phyloP scores from a whole-genome alignment of 2,888 invertebrate genomes.

The Agonum fuliginosum region DNA sequence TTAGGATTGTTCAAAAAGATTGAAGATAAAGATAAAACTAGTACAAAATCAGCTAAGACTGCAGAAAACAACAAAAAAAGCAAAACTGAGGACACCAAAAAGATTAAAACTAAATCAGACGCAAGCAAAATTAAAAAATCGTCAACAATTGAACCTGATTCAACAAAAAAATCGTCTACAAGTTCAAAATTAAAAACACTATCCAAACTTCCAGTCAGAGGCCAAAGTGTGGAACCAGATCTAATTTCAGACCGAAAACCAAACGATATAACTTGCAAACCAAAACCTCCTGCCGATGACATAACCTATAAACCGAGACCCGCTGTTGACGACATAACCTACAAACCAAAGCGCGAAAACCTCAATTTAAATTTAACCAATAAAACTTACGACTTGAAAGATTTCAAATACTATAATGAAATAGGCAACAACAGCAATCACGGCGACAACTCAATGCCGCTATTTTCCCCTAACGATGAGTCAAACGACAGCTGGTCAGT shows the following conservation, averaged over 20 bases:
- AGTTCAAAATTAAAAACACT: slow-evolving; percentile 31
- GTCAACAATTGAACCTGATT: not conserved
- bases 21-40: slow-evolving; percentile 78
- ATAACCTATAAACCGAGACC: slow-evolving; percentile 15
- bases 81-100: slow-evolving; percentile 65
- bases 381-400: slow-evolving; percentile 64
- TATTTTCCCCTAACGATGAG: slow-evolving; percentile 79
- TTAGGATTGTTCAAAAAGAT: slow-evolving; percentile 85
- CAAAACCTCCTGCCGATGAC: slow-evolving; percentile 14
- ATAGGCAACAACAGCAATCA: slow-evolving; percentile 76
- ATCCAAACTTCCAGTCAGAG: slow-evolving; percentile 56
- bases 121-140: slow-evolving; percentile 9
- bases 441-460: slow-evolving; percentile 72
- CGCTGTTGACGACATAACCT: slow-evolving; percentile 54
- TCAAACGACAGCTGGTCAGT: slow-evolving; percentile 81
- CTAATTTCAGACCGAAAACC: not conserved
- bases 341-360: slow-evolving; percentile 71
- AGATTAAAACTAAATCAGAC: slow-evolving; percentile 64
- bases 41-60: slow-evolving; percentile 66
- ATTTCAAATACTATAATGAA: slow-evolving; percentile 46
- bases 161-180: slow-evolving; percentile 51
- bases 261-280: not conserved
- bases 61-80: slow-evolving; percentile 51
- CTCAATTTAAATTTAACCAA: slow-evolving; percentile 79
- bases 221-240: slow-evolving; percentile 26